Conservation (phyloP, 2,113 vertebrate genomes). For the Apistogramma diplotaenia region DNA sequence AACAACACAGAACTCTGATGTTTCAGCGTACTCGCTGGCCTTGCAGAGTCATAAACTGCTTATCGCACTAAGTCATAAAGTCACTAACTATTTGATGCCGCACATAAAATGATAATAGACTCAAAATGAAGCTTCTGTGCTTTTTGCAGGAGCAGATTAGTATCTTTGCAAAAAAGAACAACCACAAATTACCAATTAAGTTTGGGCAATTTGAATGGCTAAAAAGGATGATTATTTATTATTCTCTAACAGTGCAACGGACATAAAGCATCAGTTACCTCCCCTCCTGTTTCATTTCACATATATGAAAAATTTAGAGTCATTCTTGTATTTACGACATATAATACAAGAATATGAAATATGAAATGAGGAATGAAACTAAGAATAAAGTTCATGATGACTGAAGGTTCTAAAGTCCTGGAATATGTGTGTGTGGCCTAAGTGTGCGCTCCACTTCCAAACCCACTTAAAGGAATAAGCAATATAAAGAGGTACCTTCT, state of each 20-base stretch:
- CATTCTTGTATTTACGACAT: background rate
- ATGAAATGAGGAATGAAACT: background rate
- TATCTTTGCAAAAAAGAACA: conserved; percentile 3
- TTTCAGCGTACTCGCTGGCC: background rate
- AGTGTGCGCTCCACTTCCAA: background rate
- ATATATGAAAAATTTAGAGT: background rate
- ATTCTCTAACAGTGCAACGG: background rate
- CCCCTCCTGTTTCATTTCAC: conserved; percentile 14
- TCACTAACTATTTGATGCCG: background rate
- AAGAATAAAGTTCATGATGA: background rate
- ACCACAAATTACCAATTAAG: background rate
- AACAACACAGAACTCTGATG: background rate
- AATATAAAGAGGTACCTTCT: background rate
- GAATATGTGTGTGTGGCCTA: background rate
- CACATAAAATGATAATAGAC: conserved; percentile 21
- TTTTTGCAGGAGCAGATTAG: background rate
- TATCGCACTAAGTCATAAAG: background rate
- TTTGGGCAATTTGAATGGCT: background rate
- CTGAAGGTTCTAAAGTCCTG: background rate
- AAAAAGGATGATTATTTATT: conserved; percentile 29
- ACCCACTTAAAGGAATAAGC: background rate
- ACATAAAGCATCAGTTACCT: background rate
- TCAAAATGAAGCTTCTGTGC: background rate
- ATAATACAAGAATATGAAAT: background rate
- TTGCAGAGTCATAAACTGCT: background rate